phyloP scores from a whole-genome alignment of 92 coral and sea anemone genomes.

The Phymanthus crucifer region DNA sequence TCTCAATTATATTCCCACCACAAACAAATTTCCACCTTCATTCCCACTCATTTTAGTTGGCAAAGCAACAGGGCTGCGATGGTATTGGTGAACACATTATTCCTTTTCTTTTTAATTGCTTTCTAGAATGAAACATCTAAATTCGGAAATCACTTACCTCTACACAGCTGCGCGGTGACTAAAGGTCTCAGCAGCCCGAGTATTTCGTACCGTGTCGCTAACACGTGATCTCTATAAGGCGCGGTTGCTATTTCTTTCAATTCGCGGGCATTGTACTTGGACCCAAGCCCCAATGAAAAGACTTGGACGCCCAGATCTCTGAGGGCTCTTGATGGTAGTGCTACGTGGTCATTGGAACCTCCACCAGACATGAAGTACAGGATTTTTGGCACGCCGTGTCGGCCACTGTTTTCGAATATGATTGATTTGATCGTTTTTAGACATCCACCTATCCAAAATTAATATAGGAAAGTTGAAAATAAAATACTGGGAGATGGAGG shows the following conservation, averaged over 20 bases:
- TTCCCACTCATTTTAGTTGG: no score
- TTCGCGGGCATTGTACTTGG: slow-evolving; percentile 57
- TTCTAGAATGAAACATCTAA: background rate
- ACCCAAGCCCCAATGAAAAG: slow-evolving; percentile 75
- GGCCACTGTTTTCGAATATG: slow-evolving; percentile 74
- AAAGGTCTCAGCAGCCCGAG: slow-evolving; percentile 59
- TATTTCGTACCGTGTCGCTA: slow-evolving; percentile 61
- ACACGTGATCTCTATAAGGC: slow-evolving; percentile 71
- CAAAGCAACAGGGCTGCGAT: no score
- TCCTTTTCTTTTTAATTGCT: no score
- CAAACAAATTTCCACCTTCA: no score
- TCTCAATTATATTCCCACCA: no score
- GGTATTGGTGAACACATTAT: no score
- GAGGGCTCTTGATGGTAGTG: slow-evolving; percentile 65
- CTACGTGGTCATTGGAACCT: slow-evolving; percentile 56
- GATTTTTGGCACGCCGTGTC: slow-evolving; percentile 71
- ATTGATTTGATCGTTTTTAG: slow-evolving; percentile 60
- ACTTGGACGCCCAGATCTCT: slow-evolving; percentile 74
- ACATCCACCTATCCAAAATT: slow-evolving; percentile 51
- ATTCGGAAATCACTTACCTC: background rate
- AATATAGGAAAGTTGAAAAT: background rate
- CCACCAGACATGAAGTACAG: slow-evolving; percentile 69
- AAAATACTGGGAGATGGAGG: background rate
- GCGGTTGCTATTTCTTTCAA: slow-evolving; percentile 75
- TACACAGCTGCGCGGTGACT: slow-evolving; percentile 68